Base-by-base conservation (phyloP, 2,888 invertebrate genomes). In the Stenolophus ochropezus region DNA sequence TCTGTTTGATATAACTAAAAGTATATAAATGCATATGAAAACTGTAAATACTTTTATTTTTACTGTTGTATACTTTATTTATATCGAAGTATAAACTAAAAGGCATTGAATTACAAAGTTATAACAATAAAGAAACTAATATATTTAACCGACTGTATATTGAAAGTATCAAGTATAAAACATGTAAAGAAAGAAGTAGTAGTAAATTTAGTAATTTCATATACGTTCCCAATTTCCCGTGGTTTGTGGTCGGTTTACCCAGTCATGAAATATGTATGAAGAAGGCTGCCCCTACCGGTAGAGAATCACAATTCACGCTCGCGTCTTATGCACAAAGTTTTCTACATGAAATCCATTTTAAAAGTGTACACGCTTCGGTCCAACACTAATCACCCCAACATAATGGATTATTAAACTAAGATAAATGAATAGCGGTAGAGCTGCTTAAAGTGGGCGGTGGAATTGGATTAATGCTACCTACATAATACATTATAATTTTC, bases 241-340 rank as follows among this genome's bases (percentile, higher is more conserved):
- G 78, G 61, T 78, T 25, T 65, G 78, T 65, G 78, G 78, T 33
- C 65, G 78, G 78, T 78, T 78, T 78, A 65, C 21, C 42, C 47
- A 4, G 47, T 65, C 78, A 78, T 78, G 78, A 78, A 78, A 78
- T 78, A 78, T 78, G 78, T 78, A 78, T 78, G 78, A 78, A 51
- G 25, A 18, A 23, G 51, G 74, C 25, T 33, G 47, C 25, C 61
- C 21, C 42, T n/a, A 20, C 76, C 14, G 33, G 33, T 47, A 25
- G 47, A 16, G 78, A 78, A 61, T 78, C 65, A 78, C 78, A 78
- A 65, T 78, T 78, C 65, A 53, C 25, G 74, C n/a, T 42, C 20
- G 16, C 47, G 14, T 77, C 58, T 56, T 77, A 77, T 78, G 65
- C 65, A 78, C 78, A 78, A 78, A 78, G 49, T 78, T 78, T 78